Conservation (phyloP, 2,888 invertebrate species). For the Cryptosula pallasiana region DNA sequence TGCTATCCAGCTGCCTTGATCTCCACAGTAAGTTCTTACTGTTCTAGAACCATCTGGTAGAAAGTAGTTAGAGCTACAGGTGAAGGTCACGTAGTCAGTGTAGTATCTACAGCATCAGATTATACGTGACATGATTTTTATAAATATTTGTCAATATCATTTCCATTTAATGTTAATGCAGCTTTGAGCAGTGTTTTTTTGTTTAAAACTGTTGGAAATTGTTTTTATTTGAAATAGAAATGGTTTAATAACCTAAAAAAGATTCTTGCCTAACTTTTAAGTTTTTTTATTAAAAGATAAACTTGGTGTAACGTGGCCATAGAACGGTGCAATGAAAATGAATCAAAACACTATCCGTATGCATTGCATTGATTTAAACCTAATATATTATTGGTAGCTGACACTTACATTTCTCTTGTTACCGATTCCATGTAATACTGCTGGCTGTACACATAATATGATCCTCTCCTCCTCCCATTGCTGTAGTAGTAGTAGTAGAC, state of each 20-base stretch:
- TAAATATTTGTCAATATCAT: not conserved
- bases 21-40: not conserved
- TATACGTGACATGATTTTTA: not conserved
- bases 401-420: not conserved
- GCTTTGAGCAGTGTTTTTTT: too few relatives aligned
- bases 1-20: constrained; percentile 2
- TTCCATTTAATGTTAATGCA: too few relatives aligned
- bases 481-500: not conserved
- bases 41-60: not conserved
- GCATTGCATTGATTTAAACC: not conserved
- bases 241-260: too few relatives aligned
- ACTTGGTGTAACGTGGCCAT: too few relatives aligned
- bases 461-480: not conserved
- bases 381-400: not conserved
- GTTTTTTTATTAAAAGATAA: too few relatives aligned
- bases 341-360: too few relatives aligned
- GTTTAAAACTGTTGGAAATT: too few relatives aligned
- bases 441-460: not conserved
- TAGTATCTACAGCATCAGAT: not conserved
- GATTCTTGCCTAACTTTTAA: too few relatives aligned
- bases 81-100: not conserved
- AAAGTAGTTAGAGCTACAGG: constrained; percentile 11
- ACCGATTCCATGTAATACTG: not conserved
- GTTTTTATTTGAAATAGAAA: too few relatives aligned
- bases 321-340: too few relatives aligned